These are phyloP conservation scores for Marasmarcha lunaedactyla DNA, from an alignment of 2,888 invertebrate species.

Conservation along the genomic window DNA sequence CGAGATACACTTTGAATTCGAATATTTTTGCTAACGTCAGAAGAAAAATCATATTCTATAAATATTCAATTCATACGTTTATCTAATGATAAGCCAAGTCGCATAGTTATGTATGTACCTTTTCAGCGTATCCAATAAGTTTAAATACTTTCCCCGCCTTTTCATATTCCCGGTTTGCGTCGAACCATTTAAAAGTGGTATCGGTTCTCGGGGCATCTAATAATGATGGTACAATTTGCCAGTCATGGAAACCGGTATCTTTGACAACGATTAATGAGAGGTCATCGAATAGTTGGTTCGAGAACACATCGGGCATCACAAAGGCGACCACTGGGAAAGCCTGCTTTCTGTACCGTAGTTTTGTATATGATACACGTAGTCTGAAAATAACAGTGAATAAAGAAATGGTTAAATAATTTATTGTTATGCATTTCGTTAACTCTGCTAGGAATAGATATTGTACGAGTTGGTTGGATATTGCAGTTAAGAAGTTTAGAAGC, in stretches of 20 bases:
- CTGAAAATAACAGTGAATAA: too few relatives aligned
- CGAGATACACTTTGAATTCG: too few relatives aligned
- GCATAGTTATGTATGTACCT: too few relatives aligned
- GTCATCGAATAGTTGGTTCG: constrained; percentile 4
- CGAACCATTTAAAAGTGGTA: constrained; percentile 5
- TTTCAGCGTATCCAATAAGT: constrained; percentile 2
- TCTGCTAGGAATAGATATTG: too few relatives aligned
- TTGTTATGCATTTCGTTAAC: too few relatives aligned
- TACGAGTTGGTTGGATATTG: too few relatives aligned
- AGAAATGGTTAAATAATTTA: too few relatives aligned
- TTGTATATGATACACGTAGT: not conserved
- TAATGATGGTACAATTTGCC: not conserved
- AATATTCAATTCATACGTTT: too few relatives aligned
- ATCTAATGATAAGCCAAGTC: too few relatives aligned
- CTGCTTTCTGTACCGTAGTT: not conserved
- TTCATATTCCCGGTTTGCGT: not conserved
- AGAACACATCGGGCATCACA: not conserved
- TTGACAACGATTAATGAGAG: constrained; percentile 3
- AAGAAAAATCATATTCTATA: too few relatives aligned
- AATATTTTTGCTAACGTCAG: too few relatives aligned
- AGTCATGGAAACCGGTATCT: not conserved
- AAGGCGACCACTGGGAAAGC: not conserved
- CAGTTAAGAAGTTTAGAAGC: too few relatives aligned
- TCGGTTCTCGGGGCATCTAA: not conserved
- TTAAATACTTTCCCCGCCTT: not conserved